These are phyloP conservation scores for Seira ritae DNA, from an alignment of 2,888 invertebrate genomes.

Conservation along the genomic window DNA sequence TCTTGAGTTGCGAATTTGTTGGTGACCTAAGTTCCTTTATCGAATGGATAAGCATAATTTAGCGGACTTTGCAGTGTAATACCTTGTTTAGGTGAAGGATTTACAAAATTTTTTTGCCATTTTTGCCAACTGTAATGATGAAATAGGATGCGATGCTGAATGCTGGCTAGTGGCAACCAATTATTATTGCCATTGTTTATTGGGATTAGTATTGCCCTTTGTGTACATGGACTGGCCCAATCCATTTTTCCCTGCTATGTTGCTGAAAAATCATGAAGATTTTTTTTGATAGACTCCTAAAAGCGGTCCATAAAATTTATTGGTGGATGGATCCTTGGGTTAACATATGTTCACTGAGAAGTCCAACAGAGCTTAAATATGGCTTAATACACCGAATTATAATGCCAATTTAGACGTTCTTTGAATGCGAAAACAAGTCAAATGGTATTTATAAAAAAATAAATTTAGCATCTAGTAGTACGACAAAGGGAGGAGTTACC, in stretches of 20 bases:
- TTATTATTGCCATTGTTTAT: conserved; percentile 7
- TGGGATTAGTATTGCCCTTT: neutral
- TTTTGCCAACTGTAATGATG: too few relatives aligned
- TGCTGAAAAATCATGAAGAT: neutral
- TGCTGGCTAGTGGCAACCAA: neutral
- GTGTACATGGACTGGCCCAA: neutral
- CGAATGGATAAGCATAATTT: too few relatives aligned
- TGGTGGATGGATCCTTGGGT: neutral
- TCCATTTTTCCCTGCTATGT: neutral
- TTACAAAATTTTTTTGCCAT: too few relatives aligned
- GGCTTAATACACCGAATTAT: conserved; percentile 4
- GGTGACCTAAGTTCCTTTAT: too few relatives aligned
- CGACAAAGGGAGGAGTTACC: too few relatives aligned
- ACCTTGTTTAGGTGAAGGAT: too few relatives aligned
- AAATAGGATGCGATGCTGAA: too few relatives aligned
- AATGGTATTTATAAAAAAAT: neutral
- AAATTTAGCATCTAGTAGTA: too few relatives aligned
- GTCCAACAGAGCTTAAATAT: neutral
- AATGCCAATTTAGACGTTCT: neutral
- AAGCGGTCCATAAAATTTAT: neutral
- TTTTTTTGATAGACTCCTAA: conserved; percentile 1
- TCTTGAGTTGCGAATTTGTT: too few relatives aligned
- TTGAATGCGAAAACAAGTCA: neutral
- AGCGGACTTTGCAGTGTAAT: too few relatives aligned
- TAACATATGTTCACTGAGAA: conserved; percentile 6